Evolutionary conservation across 2,888 invertebrate species (phyloP).

Genomic region (Minunthozetes semirufus): DNA sequence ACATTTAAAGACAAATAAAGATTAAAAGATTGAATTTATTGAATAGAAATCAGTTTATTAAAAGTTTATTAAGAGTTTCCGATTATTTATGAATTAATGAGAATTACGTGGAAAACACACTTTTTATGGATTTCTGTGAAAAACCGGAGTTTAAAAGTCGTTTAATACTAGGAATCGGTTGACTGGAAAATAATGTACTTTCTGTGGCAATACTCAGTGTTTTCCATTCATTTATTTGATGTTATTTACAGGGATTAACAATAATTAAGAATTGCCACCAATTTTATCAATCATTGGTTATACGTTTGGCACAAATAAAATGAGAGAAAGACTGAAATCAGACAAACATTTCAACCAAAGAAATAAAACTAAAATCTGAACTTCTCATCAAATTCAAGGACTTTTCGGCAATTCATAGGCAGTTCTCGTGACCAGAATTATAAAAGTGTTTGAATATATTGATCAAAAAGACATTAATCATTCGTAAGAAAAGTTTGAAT

Average conservation of each 20-base stretch:
- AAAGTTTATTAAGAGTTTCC: too few species aligned
- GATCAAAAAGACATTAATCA: background rate
- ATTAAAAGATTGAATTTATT: too few species aligned
- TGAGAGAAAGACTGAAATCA: background rate
- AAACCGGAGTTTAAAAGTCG: background rate
- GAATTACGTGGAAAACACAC: too few species aligned
- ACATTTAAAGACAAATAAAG: too few species aligned
- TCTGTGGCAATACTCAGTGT: background rate
- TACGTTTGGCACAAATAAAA: background rate
- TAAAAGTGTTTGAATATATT: background rate
- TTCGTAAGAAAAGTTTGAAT: background rate
- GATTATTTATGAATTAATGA: too few species aligned
- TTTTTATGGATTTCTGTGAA: too few species aligned
- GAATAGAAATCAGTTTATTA: too few species aligned
- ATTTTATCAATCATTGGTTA: background rate
- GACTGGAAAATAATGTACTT: background rate
- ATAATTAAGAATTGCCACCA: constrained; percentile 4
- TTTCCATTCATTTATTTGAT: background rate
- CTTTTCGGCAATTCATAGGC: background rate
- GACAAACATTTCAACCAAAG: constrained; percentile 16
- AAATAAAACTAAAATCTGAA: constrained; percentile 7
- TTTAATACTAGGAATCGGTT: background rate
- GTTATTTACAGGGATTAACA: background rate
- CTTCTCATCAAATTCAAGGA: constrained; percentile 15
- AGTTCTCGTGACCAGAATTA: constrained; percentile 7